These are phyloP conservation scores for Hypotaenidia okinawae DNA, from an alignment of 2,797 vertebrate species.

Conservation along the genomic window DNA sequence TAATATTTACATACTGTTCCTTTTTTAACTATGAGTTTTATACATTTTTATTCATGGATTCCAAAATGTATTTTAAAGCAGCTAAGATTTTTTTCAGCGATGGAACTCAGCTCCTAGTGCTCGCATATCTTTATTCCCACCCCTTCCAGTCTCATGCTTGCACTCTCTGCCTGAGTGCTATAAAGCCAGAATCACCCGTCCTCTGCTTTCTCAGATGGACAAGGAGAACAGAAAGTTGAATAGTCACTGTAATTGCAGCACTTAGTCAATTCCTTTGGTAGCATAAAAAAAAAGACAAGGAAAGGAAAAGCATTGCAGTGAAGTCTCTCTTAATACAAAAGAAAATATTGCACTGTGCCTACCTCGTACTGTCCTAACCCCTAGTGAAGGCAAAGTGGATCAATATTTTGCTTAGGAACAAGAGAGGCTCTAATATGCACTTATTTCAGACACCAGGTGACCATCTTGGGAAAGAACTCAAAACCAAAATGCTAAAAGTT, in stretches of 20 bases:
- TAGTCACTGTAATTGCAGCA: not conserved
- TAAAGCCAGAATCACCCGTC: not conserved
- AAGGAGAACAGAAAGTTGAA: not conserved
- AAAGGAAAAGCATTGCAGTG: too few species aligned
- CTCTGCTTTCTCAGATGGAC: not conserved
- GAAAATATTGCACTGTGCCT: not conserved
- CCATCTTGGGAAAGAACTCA: not conserved
- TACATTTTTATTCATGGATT: not conserved
- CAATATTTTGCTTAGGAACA: not conserved
- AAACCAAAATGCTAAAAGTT: not conserved
- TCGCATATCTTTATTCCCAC: not conserved
- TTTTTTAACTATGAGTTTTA: not conserved
- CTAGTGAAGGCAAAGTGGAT: not conserved
- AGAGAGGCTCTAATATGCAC: not conserved
- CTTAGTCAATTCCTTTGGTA: not conserved
- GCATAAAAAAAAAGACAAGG: not conserved
- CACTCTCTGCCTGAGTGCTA: not conserved
- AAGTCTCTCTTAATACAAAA: too few species aligned
- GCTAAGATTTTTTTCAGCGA: not conserved
- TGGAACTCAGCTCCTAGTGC: not conserved
- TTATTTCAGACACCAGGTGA: not conserved
- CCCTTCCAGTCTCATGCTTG: not conserved
- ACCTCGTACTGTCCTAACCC: not conserved
- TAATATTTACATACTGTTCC: not conserved
- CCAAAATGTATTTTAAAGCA: not conserved